Base-by-base conservation (phyloP, 2,113 vertebrate genomes). In the Polypterus senegalus region DNA sequence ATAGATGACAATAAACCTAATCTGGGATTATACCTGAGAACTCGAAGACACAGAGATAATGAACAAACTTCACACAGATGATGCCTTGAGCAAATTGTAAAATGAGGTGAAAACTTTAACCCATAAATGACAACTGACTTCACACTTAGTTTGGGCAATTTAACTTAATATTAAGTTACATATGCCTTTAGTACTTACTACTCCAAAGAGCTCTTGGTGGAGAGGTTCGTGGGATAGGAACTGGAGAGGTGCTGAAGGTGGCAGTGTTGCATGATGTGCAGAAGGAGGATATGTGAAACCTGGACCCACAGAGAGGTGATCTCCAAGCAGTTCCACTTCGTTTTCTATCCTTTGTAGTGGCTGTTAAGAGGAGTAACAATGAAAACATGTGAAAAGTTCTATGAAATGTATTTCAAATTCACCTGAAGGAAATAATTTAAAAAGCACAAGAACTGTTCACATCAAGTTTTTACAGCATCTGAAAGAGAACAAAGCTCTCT, bases 331-430 rank as follows among this genome's bases (percentile, higher is more conserved):
- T 66, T 98, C 95, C 58, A 97, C 94, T 63, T 98, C 95, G 63
- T 97, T 98, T 77, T 98, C 94, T 69, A 98, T 97, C 74, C 93
- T 92, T 71, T 98, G 95, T 78, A 98, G 81, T 6, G 94, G 94
- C 93, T 98, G 74, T 9, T 11, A 6, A 51, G 43, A 53, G 3
- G 11, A 65, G 1, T 56, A 11, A 56, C 44, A 53, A 5, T 0
- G 47, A 48, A 11, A 27, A 6, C 11, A 8, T 3, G 9, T 4
- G 47, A 53, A 52, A 54, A 3, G n/a, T 45, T 47, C 58, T n/a
- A 60, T 5, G 5, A 53, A 27, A 27, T 27, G 27, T 27, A 27
- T 27, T 27, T 27, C 27, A 27, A 27, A 27, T 27, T 27, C 27
- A 27, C 27, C 27, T 27, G 27, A 27, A 27, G 27, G 27, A 27